These are phyloP conservation scores for Poecile montanus DNA, from an alignment of 2,797 vertebrate species.

Conservation along the genomic window DNA sequence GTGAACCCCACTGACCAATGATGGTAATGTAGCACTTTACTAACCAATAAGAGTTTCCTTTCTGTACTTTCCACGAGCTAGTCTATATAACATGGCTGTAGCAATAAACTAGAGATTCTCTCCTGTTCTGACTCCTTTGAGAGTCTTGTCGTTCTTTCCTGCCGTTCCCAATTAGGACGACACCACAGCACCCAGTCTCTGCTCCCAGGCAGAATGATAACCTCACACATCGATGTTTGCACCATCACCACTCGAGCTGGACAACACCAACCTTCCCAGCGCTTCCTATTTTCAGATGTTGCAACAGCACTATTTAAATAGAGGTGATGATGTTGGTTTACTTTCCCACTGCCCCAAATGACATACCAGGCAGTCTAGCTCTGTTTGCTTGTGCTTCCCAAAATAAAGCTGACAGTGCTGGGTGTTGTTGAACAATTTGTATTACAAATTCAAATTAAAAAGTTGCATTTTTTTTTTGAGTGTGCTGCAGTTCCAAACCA, in stretches of 20 bases:
- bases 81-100: too few relatives aligned
- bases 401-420: conserved; percentile 28
- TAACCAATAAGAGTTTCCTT: too few relatives aligned
- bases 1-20: too few relatives aligned
- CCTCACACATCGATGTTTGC: background rate
- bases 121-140: too few relatives aligned
- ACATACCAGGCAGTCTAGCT: background rate
- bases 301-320: conserved; percentile 20
- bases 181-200: background rate
- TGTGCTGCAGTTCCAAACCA: background rate
- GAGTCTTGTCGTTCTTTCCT: too few relatives aligned
- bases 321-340: conserved; percentile 29
- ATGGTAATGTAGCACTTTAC: too few relatives aligned
- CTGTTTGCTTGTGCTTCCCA: conserved; percentile 7
- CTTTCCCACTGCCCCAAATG: conserved; percentile 46
- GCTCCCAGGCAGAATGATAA: background rate
- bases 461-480: background rate
- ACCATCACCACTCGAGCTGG: background rate
- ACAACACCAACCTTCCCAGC: background rate
- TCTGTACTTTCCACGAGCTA: too few relatives aligned
- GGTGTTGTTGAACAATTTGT: background rate
- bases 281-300: conserved; percentile 30
- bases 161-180: too few relatives aligned
- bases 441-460: background rate
- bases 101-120: too few relatives aligned